Evolutionary conservation across 1,140 invertebrate genomes (phyloP), one percentile per base, ranked within the genome.

Genomic region (Panagrolaimus sp.): DNA sequence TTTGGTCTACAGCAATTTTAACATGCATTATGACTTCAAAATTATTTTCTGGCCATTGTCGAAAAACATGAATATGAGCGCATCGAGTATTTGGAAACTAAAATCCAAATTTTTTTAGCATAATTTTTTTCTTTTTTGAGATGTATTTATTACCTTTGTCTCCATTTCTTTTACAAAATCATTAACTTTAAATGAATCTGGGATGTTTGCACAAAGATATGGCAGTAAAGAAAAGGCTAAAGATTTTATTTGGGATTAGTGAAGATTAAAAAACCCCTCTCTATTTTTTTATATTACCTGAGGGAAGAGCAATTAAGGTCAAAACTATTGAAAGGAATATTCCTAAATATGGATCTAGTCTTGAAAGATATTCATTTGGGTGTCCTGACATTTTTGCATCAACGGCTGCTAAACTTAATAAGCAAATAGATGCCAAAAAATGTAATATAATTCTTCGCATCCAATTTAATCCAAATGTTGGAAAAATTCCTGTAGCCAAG

Each of bases 401-500:
- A 21, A 58, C 10, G 2, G 52, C 52, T 21, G 52, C 52, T 12
- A 58, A 14, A 1, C 15, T 28, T 58, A 58, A 58, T 58, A 28
- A 21, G 21, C 21, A 26, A 58, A 58, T 26, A 26, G 52, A 58
- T 28, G 52, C 52, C 21, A 58, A 28, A 28, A 26, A 58, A 28
- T 58, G 52, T 28, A 58, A 58, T 26, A 58, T 28, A 58, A 28
- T 28, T 28, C 52, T 58, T 12, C 52, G 52, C 12, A 21, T 21
- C 52, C 52, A 58, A 28, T n/a, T 58, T 58, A 58, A 58, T 58
- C 52, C 52, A 21, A 58, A 58, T 58, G 52, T 58, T 0, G 52
- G 52, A 14, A 58, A 58, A 28, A 58, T 28, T 26, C 52, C 52
- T 26, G 28, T 26, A 58, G 52, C 21, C 21, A 58, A 28, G 17